Evolutionary conservation across 2,113 vertebrate species (phyloP).

Genomic region (Saimiri boliviensis): DNA sequence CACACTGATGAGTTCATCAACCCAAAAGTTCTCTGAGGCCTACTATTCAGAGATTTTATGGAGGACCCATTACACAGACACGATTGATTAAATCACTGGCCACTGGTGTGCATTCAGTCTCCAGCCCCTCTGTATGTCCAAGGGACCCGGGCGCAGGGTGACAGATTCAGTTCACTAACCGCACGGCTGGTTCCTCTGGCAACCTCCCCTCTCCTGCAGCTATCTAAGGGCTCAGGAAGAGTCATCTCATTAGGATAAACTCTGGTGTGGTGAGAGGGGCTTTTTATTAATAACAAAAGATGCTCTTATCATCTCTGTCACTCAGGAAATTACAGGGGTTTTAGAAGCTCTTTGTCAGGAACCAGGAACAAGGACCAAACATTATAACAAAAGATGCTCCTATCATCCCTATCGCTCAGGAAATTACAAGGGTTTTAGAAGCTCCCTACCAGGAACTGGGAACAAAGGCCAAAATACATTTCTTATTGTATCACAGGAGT

Average conservation of each 20-base stretch:
- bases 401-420: not conserved
- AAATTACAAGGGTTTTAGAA: not conserved
- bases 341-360: not conserved
- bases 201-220: not conserved
- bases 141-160: too few species aligned
- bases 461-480: not conserved
- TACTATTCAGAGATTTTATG: not conserved
- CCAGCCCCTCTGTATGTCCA: too few species aligned
- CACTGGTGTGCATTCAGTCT: too few species aligned
- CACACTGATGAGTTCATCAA: not conserved
- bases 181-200: not conserved
- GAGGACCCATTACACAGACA: not conserved
- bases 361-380: not conserved
- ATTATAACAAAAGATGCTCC: not conserved
- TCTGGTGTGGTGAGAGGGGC: not conserved
- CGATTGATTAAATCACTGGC: not conserved
- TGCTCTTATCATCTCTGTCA: not conserved
- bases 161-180: not conserved
- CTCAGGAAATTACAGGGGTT: not conserved
- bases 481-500: not conserved
- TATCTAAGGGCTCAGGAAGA: not conserved
- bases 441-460: not conserved
- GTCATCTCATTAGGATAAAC: not conserved
- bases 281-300: not conserved
- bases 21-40: too few species aligned